Base-by-base conservation (phyloP, 1,140 invertebrate genomes). In the Cardiocondyla obscurior region DNA sequence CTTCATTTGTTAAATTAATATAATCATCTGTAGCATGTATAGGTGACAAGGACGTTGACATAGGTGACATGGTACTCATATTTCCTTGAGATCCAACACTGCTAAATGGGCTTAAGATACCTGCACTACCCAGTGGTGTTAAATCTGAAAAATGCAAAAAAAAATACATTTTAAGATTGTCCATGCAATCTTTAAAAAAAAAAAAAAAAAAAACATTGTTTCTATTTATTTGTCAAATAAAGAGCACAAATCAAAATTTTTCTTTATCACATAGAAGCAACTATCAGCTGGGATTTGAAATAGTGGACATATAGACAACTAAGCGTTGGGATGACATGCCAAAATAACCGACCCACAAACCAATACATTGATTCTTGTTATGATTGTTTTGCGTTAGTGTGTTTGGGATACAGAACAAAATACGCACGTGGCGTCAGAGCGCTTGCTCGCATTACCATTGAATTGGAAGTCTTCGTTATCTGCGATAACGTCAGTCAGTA, bases 21-120 rank as follows among this genome's bases (percentile, higher is more conserved):
- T 79, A 88, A 51, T 82, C 69, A 33, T 39, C 51, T 0, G 4
- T 51, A 0, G 39, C 10, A n/a, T 86, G 77, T 14, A 65, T 25
- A 12, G 86, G 72, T 8, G 90, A 90, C 0, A 70, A 53, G 1
- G 72, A 58, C 16, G 82, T 58, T 7, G 90, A 90, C 55, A 83
- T 72, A 0, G 90, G 84, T 12, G 90, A 90, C 14, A 30, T 51
- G n/a, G 25, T 16, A 4, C 64, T 89, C 25, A 55, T 70, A 28
- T 81, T 85, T n/a, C 58, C 76, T n/a, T 88, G 86, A 22, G 85
- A 90, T 65, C 73, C 85, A 33, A 51, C 72, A 60, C 69, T 85
- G 44, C 33, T 69, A 6, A 57, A 51, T 33, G 88, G 82, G 51
- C 88, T 90, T 30, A 58, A 39, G 0, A 39, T 0, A 55, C n/a